phyloP scores from a whole-genome alignment of 2,113 vertebrate genomes.

The Stercorarius parasiticus region DNA sequence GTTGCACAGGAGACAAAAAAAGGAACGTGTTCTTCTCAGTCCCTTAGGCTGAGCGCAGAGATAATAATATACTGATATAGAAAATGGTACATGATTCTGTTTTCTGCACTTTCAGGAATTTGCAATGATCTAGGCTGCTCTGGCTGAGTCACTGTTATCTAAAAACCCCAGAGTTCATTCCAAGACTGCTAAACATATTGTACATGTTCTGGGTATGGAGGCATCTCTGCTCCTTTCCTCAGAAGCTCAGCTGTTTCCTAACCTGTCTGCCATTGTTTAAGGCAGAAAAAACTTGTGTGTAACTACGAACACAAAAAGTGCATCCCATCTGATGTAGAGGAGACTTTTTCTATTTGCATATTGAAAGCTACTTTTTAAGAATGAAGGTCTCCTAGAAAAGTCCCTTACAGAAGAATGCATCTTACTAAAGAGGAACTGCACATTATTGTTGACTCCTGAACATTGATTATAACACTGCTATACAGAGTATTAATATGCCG shows the following conservation, averaged over 20 bases:
- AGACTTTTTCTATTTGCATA: background rate
- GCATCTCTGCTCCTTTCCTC: background rate
- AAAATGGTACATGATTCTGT: background rate
- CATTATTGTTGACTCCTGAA: background rate
- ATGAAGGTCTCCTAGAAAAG: background rate
- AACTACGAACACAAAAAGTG: background rate
- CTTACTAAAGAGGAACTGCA: background rate
- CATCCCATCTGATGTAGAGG: background rate
- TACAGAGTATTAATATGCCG: background rate
- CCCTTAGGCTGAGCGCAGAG: background rate
- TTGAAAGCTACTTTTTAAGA: background rate
- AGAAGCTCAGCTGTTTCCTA: background rate
- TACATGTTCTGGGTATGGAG: rapidly evolving
- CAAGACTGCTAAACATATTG: background rate
- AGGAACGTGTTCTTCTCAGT: background rate
- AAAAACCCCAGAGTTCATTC: background rate
- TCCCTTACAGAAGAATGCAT: background rate
- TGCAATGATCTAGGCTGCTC: background rate
- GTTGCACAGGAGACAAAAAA: background rate
- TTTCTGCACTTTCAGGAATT: background rate
- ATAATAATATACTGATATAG: background rate
- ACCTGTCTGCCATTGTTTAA: background rate
- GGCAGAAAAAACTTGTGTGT: background rate
- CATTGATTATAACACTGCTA: background rate
- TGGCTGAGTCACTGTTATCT: background rate